Evolutionary conservation across 92 coral and sea anemone genomes (phyloP), one percentile per base, ranked within the genome.

Genomic region (Porites lobata): DNA sequence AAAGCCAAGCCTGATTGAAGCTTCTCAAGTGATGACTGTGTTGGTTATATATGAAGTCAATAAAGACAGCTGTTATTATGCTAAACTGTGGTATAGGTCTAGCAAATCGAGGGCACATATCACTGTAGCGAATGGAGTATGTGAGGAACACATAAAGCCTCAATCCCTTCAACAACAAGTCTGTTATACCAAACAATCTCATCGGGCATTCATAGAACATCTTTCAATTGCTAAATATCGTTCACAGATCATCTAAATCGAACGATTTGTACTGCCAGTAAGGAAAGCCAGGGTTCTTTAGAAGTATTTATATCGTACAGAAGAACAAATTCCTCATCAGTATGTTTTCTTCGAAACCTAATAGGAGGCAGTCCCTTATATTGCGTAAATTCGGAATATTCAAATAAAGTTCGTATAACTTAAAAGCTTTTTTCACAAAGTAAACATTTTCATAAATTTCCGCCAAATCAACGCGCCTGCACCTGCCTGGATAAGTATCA

Each of bases 1-100:
- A 84, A 57, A 74, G 88, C 88, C 88, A 84, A 22, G 50, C 24
- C 81, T 84, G 88, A 47, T 84, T 17, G 53, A 83, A 83, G 9
- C 69, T 70, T 50, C 50, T 50, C 51, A 83, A 43, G 20, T 69
- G 69, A 19, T 84, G 32, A 52, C 79, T 43, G 73, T 75, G 82
- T 4, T 73, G 56, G 50, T 50, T 64, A 63, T 75, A 85, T 13
- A 85, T 38, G 58, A 75, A 52, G 29, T 76, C 72, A 82, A 85
- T 29, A 82, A 85, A 20, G 76, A 26, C 74, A 1, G 56, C 61
- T 54, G 83, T 14, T 22, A 22, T 22, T 22, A 22, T 22, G 24
- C 24, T 22, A 22, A 22, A 22, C 24, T 22, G 24, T 22, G 24
- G 24, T 22, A 22, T 22, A 22, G 24, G 24, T 22, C 24, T 22